Base-by-base conservation (phyloP, 1,140 invertebrate species). In the Leptinotarsa lineolata region DNA sequence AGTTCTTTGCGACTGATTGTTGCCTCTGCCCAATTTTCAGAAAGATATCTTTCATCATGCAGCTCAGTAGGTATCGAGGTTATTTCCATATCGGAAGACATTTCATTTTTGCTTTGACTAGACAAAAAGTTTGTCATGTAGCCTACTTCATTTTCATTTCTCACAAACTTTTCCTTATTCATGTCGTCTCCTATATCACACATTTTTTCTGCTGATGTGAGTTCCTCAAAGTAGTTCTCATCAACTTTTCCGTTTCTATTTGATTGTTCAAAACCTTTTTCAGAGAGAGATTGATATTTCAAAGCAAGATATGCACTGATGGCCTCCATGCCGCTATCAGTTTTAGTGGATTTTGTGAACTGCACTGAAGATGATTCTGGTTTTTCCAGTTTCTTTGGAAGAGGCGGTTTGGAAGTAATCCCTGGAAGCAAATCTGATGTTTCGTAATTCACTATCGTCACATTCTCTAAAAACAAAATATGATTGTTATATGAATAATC, bases 281-380 rank as follows among this genome's bases (percentile, higher is more conserved):
- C 18, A 60, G 44, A 16, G 1, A 20, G 16, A 16, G 58, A 16
- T 39, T 75, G 74, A 67, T 79, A 79, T 64, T 76, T 81, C 61
- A 78, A 66, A 30, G 74, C 72, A 59, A 81, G 70, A 73, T 80
- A 79, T 46, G 74, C 76, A 30, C 76, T 70, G 16, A 79, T 77
- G 3, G 77, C 75, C 65, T 74, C 61, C 48, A 73, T 70, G 39
- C 21, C 69, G 3, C 11, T 45, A 24, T 71, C 39, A 18, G 5
- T 30, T 6, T 72, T 44, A 4, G 60, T 39, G 45, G 63, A 63
- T 22, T 68, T 64, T n/a, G 73, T 63, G 18, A 20, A 60, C 20
- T 70, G 15, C 3, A 21, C 20, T 18, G 45, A 58, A 54, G 18
- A 45, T 54, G n/a, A 15, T 21, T 68, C 11, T 48, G 44, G 18